Percentiles rank a stretch among this genome's conserved stretches.
phyloP scores from a whole-genome alignment of 2,797 vertebrate species.

The Platyrinchus mystaceus region DNA sequence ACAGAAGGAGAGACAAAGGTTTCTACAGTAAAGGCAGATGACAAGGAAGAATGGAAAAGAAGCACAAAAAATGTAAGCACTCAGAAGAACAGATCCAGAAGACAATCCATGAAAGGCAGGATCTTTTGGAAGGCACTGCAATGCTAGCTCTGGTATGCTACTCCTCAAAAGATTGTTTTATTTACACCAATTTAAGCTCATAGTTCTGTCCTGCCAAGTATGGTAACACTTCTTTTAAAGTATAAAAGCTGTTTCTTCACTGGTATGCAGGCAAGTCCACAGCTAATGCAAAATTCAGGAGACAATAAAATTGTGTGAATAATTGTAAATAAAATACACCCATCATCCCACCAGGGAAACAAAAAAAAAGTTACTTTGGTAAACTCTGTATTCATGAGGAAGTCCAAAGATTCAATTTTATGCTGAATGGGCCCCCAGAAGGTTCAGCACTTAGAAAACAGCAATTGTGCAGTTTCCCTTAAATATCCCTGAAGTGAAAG shows the following conservation, averaged over 20 bases:
- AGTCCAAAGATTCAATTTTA: not conserved
- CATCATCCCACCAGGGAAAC: not conserved
- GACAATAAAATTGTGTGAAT: not conserved
- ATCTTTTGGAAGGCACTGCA: not conserved
- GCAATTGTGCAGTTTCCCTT: not conserved
- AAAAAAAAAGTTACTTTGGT: not conserved
- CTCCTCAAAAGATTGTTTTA: not conserved
- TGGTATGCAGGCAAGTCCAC: not conserved
- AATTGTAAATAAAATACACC: not conserved
- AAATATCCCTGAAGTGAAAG: slow-evolving; percentile 36
- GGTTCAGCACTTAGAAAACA: not conserved
- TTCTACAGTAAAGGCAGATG: not conserved
- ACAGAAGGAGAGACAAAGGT: not conserved
- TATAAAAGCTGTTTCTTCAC: not conserved
- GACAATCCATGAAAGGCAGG: not conserved
- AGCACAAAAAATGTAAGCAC: not conserved
- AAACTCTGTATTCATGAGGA: not conserved
- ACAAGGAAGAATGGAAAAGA: not conserved
- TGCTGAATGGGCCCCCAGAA: not conserved
- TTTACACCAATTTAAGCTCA: not conserved
- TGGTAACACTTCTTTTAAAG: not conserved
- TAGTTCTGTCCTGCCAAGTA: not conserved
- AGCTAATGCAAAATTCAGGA: not conserved
- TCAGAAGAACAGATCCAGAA: not conserved
- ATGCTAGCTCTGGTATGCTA: not conserved